Evolutionary conservation across 2,113 vertebrate species (phyloP).

Genomic region (Indicator indicator): DNA sequence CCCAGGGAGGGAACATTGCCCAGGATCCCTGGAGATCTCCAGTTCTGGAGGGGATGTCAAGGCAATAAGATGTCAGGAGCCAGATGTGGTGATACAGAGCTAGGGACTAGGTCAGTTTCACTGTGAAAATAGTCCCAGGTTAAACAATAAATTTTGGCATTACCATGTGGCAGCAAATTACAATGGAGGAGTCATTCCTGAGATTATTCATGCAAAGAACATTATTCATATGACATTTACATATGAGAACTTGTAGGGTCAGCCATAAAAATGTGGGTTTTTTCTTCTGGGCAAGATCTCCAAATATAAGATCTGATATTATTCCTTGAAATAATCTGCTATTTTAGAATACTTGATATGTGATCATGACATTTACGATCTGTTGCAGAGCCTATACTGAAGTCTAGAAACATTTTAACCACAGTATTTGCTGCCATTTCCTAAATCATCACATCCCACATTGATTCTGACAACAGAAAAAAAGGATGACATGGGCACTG

Average conservation of each 20-base stretch:
- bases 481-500: not conserved
- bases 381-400: constrained; percentile 40
- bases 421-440: constrained; percentile 44
- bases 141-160: not conserved
- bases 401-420: constrained; percentile 35
- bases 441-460: constrained; percentile 48
- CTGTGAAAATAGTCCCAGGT: not conserved
- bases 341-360: constrained; percentile 28
- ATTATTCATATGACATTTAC: constrained; percentile 25
- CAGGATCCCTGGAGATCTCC: not conserved
- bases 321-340: constrained; percentile 60
- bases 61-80: not conserved
- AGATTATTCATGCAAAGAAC: constrained; percentile 25
- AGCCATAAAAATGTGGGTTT: not conserved
- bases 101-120: not conserved
- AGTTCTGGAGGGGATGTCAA: not conserved
- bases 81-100: not conserved
- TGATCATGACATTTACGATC: constrained; percentile 55
- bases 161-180: not conserved
- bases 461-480: constrained; percentile 15
- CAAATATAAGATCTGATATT: constrained; percentile 30
- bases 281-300: constrained; percentile 26
- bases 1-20: accelerated
- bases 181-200: not conserved
- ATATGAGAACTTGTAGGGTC: constrained; percentile 30